These are phyloP conservation scores for Apaloderma vittatum DNA, from an alignment of 2,113 vertebrate species.

Conservation along the genomic window DNA sequence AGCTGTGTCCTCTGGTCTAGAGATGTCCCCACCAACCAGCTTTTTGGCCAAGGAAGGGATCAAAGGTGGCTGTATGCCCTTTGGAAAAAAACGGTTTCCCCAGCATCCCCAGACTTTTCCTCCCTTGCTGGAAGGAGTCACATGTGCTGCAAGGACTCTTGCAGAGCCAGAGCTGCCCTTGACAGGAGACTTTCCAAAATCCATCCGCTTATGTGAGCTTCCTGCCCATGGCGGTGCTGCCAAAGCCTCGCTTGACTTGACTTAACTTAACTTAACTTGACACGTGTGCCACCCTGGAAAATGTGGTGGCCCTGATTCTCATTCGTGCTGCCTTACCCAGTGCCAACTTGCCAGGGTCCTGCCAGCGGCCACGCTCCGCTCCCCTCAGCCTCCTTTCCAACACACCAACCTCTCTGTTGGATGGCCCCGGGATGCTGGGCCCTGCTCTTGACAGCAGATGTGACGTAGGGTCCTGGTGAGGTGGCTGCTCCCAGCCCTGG, in stretches of 20 bases:
- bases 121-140: neutral
- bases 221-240: neutral
- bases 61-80: neutral
- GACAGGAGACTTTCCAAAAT: neutral
- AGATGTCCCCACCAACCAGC: fast-evolving
- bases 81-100: fast-evolving
- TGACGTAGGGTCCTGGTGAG: fast-evolving
- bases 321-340: neutral
- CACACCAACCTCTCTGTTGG: fast-evolving
- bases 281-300: neutral
- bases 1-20: neutral
- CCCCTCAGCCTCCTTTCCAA: neutral
- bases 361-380: fast-evolving
- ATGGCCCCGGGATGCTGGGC: fast-evolving
- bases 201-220: neutral
- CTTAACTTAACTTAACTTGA: too few species aligned
- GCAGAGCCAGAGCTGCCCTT: neutral
- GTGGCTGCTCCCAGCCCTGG: neutral
- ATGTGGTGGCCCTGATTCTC: neutral
- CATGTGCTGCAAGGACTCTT: neutral
- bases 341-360: neutral
- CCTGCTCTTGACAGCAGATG: too few species aligned
- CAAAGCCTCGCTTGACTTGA: conserved; percentile 10
- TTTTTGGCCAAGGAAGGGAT: neutral
- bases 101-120: fast-evolving